phyloP scores from a whole-genome alignment of 1,140 invertebrate species.

The Zelostemma sp. region DNA sequence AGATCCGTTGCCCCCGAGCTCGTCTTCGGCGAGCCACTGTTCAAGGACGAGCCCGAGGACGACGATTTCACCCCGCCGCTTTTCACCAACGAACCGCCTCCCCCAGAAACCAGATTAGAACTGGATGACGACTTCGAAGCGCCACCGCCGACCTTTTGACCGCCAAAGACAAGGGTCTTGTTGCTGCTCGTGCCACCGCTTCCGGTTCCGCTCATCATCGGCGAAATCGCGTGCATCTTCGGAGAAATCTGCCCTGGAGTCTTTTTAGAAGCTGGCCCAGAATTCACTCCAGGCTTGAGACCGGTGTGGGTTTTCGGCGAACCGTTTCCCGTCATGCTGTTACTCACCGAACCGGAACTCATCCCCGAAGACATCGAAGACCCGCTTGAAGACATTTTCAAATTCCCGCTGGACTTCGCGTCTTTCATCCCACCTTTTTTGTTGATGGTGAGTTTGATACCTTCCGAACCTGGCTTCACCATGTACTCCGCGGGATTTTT shows the following conservation, averaged over 20 bases:
- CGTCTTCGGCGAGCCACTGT: conserved; percentile 65
- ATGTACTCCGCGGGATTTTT: conserved; percentile 82
- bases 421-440: conserved; percentile 87
- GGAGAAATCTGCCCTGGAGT: conserved; percentile 70
- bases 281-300: conserved; percentile 85
- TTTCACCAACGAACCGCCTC: conserved; percentile 50
- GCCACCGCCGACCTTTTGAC: conserved; percentile 68
- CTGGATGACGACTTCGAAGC: conserved; percentile 53
- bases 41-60: conserved; percentile 41
- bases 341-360: conserved; percentile 55
- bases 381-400: conserved; percentile 56
- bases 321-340: conserved; percentile 73
- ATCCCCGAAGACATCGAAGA: conserved; percentile 31
- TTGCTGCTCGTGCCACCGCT: conserved; percentile 43
- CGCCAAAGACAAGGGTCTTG: conserved; percentile 56
- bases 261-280: conserved; percentile 85
- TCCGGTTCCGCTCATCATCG: conserved; percentile 56
- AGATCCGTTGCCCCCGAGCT: conserved; percentile 70
- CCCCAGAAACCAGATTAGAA: conserved; percentile 43
- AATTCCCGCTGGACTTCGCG: conserved; percentile 68
- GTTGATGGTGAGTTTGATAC: conserved; percentile 91
- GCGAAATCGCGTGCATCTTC: conserved; percentile 57
- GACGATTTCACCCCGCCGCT: conserved; percentile 62
- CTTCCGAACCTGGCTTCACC: conserved; percentile 86
- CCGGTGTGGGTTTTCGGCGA: conserved; percentile 84